phyloP scores from a whole-genome alignment of 2,797 vertebrate species.

The Malacoraja senta region DNA sequence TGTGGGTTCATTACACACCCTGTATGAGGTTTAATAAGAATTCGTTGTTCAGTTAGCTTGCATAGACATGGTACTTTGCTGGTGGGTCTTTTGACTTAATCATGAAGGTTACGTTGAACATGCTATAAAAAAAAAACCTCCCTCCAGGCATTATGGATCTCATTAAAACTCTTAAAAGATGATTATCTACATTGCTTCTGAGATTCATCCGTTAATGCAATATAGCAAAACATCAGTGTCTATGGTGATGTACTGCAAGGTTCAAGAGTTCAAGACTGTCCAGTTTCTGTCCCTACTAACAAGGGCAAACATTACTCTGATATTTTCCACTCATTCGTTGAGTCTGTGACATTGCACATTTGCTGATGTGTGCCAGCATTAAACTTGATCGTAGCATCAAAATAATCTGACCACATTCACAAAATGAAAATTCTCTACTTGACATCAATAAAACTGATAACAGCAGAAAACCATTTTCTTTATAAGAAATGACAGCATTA shows the following conservation, averaged over 20 bases:
- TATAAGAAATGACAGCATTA: neutral
- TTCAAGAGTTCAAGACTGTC: neutral
- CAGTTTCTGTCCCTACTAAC: neutral
- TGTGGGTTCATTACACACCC: neutral
- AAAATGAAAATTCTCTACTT: neutral
- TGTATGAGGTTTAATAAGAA: neutral
- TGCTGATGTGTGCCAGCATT: neutral
- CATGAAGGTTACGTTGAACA: neutral
- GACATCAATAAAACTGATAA: neutral
- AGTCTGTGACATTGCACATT: slow-evolving; percentile 1
- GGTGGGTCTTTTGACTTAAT: neutral
- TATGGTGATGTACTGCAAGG: neutral
- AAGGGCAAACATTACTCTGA: neutral
- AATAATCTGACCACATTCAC: neutral
- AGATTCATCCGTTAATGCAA: neutral
- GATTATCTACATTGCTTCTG: neutral
- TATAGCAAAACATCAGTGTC: neutral
- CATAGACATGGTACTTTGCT: neutral
- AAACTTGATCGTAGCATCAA: neutral
- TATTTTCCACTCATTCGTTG: neutral
- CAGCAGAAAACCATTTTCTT: neutral
- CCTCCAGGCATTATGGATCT: neutral
- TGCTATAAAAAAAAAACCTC: neutral
- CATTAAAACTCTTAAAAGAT: neutral
- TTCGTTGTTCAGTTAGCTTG: neutral